These are phyloP conservation scores for Temnopleurus reevesii DNA, from an alignment of 53 echinoderm and acorn worm species.

Conservation along the genomic window DNA sequence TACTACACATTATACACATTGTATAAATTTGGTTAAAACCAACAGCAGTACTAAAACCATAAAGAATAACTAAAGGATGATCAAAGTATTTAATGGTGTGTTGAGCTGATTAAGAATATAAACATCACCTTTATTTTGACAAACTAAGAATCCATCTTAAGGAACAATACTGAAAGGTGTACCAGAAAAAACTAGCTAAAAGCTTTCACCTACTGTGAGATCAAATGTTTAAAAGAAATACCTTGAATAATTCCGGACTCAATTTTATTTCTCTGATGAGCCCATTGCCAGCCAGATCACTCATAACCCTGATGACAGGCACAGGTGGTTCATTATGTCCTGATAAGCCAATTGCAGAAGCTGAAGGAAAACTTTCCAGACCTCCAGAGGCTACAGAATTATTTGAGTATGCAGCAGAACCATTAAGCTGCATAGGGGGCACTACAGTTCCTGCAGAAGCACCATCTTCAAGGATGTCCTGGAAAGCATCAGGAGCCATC, in stretches of 20 bases:
- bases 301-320: conserved; percentile 9
- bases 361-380: background rate
- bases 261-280: conserved; percentile 10
- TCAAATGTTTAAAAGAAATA: background rate
- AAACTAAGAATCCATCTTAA: no score
- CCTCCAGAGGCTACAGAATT: background rate
- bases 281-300: background rate
- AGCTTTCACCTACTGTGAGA: no score
- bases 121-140: no score
- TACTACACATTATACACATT: no score
- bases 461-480: background rate
- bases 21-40: no score
- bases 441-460: background rate
- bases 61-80: no score
- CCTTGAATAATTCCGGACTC: conserved; percentile 32
- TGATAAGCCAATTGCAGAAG: background rate
- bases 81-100: no score
- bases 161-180: no score
- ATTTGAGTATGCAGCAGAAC: background rate
- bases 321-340: background rate
- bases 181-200: no score
- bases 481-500: background rate
- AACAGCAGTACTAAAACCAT: no score
- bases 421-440: background rate
- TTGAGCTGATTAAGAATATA: no score